These are phyloP conservation scores for Heliornis fulica DNA, from an alignment of 2,113 vertebrate species.

Conservation along the genomic window DNA sequence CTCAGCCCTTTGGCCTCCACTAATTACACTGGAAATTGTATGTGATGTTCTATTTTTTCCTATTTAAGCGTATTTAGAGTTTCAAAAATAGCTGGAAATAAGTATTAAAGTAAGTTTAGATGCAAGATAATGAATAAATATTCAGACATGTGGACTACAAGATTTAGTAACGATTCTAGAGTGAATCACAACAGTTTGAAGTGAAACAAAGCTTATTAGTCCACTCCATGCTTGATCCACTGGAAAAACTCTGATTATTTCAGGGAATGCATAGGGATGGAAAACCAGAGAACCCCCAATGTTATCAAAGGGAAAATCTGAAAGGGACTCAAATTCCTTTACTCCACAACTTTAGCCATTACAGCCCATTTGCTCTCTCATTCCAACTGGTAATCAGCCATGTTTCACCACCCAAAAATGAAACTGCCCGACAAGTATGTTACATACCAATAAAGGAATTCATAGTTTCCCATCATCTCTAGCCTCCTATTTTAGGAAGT, in stretches of 20 bases:
- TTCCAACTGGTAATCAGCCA: neutral
- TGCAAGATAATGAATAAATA: neutral
- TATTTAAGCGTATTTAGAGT: neutral
- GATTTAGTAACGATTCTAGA: neutral
- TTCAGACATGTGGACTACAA: neutral
- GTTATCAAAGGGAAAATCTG: neutral
- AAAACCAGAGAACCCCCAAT: neutral
- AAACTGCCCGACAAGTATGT: neutral
- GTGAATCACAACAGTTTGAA: neutral
- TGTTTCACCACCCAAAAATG: neutral
- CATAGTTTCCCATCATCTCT: neutral
- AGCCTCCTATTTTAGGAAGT: neutral
- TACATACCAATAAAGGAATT: constrained; percentile 16
- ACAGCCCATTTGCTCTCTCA: neutral
- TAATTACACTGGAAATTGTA: neutral
- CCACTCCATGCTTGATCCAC: neutral
- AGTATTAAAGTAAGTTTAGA: neutral
- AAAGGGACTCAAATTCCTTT: neutral
- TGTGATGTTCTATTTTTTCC: neutral
- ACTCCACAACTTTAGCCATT: neutral
- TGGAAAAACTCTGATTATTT: neutral
- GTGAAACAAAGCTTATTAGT: neutral
- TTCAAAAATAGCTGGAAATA: neutral
- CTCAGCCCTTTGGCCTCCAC: neutral
- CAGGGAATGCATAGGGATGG: neutral